These are phyloP conservation scores for Trachymyrmex cornetzi DNA, from an alignment of 1,140 invertebrate species.

Conservation along the genomic window DNA sequence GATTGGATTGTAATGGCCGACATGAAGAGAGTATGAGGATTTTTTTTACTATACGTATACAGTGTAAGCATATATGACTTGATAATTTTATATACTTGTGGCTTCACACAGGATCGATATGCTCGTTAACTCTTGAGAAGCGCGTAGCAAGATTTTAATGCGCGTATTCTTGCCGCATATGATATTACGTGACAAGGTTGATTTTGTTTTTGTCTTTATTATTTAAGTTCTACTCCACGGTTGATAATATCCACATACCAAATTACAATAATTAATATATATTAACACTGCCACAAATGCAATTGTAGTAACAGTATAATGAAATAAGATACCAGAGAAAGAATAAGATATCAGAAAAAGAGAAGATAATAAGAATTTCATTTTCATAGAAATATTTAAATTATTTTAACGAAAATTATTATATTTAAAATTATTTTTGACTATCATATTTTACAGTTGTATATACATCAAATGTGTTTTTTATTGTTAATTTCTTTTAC, in stretches of 20 bases:
- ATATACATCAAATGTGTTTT: background rate
- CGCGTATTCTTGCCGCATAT: conserved; percentile 13
- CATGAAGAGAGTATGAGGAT: background rate
- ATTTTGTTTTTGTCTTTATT: conserved; percentile 37
- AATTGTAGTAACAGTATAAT: background rate
- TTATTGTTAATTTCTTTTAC: conserved; percentile 30
- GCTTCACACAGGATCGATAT: conserved; percentile 29
- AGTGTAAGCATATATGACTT: conserved; percentile 40
- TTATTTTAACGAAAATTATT: background rate
- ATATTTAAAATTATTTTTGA: conserved; percentile 24
- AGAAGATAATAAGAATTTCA: background rate
- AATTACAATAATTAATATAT: conserved; percentile 64
- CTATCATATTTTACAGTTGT: background rate
- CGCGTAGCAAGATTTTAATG: conserved; percentile 2
- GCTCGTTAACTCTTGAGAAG: background rate
- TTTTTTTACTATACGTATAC: conserved; percentile 44
- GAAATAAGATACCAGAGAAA: background rate
- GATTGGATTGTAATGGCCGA: conserved; percentile 14
- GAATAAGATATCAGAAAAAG: background rate
- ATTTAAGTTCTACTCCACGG: background rate
- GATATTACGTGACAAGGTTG: conserved; percentile 6
- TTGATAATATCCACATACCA: conserved; percentile 56
- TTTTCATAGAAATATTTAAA: background rate
- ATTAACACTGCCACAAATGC: conserved; percentile 13
- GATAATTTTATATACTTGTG: conserved; percentile 41